Percentiles rank a stretch among this genome's conserved stretches.
Conservation (phyloP, 2,797 vertebrate species). For the Bryconaethiops microstoma region DNA sequence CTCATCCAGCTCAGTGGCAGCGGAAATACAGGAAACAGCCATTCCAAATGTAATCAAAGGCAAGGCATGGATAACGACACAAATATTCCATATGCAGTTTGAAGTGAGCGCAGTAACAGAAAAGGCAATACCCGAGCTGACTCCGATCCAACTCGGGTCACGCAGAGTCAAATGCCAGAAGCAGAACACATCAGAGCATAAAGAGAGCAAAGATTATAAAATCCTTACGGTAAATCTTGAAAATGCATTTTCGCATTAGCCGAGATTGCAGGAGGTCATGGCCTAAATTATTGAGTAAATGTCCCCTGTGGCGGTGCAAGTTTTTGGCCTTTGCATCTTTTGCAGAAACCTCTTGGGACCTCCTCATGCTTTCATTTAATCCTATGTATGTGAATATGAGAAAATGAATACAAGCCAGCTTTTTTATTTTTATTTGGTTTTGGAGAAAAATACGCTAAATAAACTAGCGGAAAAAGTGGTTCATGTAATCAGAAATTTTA, state of each 20-base stretch:
- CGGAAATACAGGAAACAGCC: conserved; percentile 29
- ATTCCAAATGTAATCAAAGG: conserved; percentile 47
- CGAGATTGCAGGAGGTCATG: background rate
- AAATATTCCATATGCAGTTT: conserved; percentile 33
- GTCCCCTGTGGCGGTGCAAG: background rate
- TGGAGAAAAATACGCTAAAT: background rate
- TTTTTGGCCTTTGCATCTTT: background rate
- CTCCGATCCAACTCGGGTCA: background rate
- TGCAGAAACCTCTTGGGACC: background rate
- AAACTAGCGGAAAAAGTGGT: background rate
- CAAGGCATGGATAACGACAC: conserved; percentile 23
- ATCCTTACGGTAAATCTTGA: background rate
- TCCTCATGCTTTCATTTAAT: background rate
- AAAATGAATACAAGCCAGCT: background rate
- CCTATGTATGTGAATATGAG: too few relatives aligned
- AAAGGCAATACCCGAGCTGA: background rate
- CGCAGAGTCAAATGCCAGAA: conserved; percentile 29
- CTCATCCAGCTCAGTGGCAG: conserved; percentile 20
- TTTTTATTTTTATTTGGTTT: background rate
- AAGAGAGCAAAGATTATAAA: conserved; percentile 18
- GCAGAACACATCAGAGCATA: conserved; percentile 23
- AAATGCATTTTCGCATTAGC: conserved; percentile 16
- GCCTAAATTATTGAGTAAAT: background rate
- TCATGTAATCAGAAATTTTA: background rate
- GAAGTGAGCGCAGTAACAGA: conserved; percentile 15